Conservation (phyloP, 53 echinoderm and acorn worm genomes). For the Henricia sp. region DNA sequence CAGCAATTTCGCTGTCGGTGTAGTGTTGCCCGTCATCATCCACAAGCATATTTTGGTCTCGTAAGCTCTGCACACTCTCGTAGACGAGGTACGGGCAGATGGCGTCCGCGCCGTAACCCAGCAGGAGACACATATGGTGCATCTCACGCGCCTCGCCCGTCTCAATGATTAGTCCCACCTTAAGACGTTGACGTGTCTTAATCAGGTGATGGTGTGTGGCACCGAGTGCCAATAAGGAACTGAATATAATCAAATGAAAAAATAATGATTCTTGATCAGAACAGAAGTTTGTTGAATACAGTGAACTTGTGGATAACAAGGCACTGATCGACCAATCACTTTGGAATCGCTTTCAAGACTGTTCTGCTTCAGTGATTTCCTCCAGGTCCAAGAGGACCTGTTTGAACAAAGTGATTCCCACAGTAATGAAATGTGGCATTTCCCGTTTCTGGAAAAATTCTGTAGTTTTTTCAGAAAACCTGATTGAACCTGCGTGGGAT, state of each 20-base stretch:
- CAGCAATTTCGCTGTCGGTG: slow-evolving; percentile 72
- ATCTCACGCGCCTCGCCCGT: slow-evolving; percentile 96
- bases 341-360: no score
- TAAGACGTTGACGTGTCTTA: slow-evolving; percentile 91
- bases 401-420: no score
- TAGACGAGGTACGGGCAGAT: slow-evolving; percentile 97
- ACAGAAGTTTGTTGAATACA: no score
- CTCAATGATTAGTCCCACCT: slow-evolving; percentile 88
- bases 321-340: no score
- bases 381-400: no score
- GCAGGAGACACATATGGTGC: slow-evolving; percentile 93
- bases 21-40: slow-evolving; percentile 55
- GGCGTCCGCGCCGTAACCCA: slow-evolving; percentile 98
- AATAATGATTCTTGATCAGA: no score
- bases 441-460: no score
- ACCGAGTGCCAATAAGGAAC: slow-evolving; percentile 86
- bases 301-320: no score
- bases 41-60: slow-evolving; percentile 85
- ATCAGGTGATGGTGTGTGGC: slow-evolving; percentile 96
- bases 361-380: no score
- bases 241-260: slow-evolving; percentile 18
- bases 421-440: no score
- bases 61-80: slow-evolving; percentile 86
- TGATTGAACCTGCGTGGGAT: no score
- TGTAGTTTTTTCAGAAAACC: no score